Evolutionary conservation across 2,113 vertebrate species (phyloP).

Genomic region (Carettochelys insculpta): DNA sequence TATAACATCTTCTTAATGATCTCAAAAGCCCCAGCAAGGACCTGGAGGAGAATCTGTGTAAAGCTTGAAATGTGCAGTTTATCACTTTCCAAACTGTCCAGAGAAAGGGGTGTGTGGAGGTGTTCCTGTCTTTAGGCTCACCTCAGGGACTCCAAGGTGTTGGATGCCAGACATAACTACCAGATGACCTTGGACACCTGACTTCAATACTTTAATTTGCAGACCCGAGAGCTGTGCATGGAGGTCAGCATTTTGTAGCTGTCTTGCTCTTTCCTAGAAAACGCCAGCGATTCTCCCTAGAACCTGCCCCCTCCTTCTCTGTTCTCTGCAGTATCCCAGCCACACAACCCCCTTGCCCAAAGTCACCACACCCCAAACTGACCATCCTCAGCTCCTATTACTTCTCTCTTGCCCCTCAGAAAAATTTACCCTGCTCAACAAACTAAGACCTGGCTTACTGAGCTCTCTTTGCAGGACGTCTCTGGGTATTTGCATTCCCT

Average conservation of each 20-base stretch:
- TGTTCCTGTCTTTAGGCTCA: neutral
- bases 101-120: neutral
- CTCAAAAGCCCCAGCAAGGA: neutral
- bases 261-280: neutral
- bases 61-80: neutral
- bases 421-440: neutral
- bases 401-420: neutral
- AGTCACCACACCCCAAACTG: neutral
- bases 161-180: neutral
- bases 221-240: neutral
- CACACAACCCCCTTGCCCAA: neutral
- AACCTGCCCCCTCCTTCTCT: neutral
- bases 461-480: neutral
- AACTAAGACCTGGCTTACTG: neutral
- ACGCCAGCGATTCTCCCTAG: neutral
- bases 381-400: neutral
- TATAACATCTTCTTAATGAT: neutral
- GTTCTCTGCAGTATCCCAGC: neutral
- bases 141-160: neutral
- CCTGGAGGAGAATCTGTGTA: neutral
- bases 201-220: neutral
- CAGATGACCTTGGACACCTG: neutral
- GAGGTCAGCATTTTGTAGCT: neutral
- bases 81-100: neutral
- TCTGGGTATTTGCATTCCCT: neutral